Percentiles rank a stretch among this genome's conserved stretches.
These are phyloP conservation scores for Oxyura jamaicensis DNA, from an alignment of 2,113 vertebrate species.

Conservation along the genomic window DNA sequence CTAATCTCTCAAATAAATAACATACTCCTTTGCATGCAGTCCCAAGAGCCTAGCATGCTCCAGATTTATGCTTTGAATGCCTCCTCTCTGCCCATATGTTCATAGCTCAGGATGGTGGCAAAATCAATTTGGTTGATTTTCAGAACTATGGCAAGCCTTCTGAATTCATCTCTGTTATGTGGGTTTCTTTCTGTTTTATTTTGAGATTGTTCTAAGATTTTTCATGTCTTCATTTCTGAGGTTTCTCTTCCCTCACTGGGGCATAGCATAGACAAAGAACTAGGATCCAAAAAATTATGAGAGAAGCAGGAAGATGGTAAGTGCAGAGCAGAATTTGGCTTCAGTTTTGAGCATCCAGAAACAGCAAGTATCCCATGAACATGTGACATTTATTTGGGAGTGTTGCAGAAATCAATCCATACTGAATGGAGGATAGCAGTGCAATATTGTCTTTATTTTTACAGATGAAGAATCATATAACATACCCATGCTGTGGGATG, in stretches of 20 bases:
- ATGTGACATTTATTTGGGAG: background rate
- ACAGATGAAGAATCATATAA: background rate
- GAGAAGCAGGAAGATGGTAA: background rate
- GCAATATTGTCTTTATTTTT: background rate
- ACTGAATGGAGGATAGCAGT: background rate
- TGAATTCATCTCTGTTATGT: background rate
- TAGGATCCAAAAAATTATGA: background rate
- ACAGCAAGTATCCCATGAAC: background rate
- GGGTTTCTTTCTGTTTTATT: background rate
- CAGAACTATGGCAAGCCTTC: background rate
- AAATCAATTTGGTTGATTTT: background rate
- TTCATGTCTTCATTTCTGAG: background rate
- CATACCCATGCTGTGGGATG: too few species aligned
- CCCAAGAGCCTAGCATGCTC: background rate
- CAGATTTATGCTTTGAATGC: background rate
- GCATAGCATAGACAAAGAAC: background rate
- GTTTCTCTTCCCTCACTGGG: background rate
- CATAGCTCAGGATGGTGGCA: background rate
- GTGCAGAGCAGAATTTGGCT: background rate
- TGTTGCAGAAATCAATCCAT: background rate
- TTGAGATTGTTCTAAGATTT: background rate
- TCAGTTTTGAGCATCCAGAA: background rate
- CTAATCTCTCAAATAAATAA: background rate
- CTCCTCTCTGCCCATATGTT: background rate
- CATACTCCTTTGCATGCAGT: background rate